Base-by-base conservation (phyloP, 2,113 vertebrate genomes). In the Motacilla alba region DNA sequence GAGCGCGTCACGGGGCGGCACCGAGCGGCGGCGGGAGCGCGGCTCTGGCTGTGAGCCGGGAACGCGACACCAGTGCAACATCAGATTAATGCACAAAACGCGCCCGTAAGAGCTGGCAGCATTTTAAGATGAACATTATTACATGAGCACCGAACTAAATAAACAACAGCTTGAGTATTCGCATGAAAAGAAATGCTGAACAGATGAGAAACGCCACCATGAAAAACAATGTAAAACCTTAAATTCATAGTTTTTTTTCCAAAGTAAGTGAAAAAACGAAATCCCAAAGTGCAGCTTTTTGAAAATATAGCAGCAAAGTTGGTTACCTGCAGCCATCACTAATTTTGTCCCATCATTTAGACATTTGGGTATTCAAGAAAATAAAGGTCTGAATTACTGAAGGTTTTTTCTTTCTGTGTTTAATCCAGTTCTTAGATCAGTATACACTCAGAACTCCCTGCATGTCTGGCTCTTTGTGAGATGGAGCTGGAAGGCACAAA, bases 41-140 rank as follows among this genome's bases (percentile, higher is more conserved):
- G 7, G 20, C 55, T 22, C n/a, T 3, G 1, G 73, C 4, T 4
- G 2, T 11, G 2, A 24, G 0, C 70, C 3, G 6, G 23, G 49
- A 35, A 4, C 0, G 0, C 0, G 2, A 6, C 11, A 3, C 26
- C 8, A 17, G 17, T 7, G 2, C 1, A 0, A 20, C 13, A 1
- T 3, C 2, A 9, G 44, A 9, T 31, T 21, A 3, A 16, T 2
- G 14, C 28, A 10, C 53, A 8, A 9, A 16, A 23, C 35, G 4
- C 1, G 17, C 11, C 53, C 15, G 21, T 3, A 31, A 26, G 31
- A 53, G 15, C 0, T 1, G 13, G 31, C 37, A 59, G 72, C 53
- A 6, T 66, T 68, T 63, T 13, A 30, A 6, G 13, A 5, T n/a
- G 7, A 15, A 22, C 44, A 21, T 22, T 8, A 20, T 26, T 46